Conservation (phyloP, 2,113 vertebrate species). For the Cyprinus carpio region DNA sequence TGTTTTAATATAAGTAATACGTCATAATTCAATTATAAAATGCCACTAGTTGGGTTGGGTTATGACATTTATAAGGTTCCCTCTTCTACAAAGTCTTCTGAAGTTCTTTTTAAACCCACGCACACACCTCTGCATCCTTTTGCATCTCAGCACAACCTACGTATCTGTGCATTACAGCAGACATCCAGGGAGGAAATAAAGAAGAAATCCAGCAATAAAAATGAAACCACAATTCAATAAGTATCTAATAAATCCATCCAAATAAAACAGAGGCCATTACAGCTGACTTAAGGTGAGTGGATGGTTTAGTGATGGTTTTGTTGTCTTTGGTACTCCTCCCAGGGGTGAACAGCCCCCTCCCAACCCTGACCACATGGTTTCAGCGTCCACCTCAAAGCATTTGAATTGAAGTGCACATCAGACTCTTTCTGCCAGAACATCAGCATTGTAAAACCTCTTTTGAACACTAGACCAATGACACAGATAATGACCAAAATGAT, state of each 20-base stretch:
- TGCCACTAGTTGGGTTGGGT: neutral
- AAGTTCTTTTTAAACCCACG: neutral
- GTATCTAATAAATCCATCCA: neutral
- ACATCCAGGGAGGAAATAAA: neutral
- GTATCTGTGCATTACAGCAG: neutral
- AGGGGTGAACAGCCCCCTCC: neutral
- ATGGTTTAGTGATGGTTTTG: constrained; percentile 36
- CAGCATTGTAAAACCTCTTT: neutral
- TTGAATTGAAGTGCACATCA: constrained; percentile 1
- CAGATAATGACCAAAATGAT: neutral
- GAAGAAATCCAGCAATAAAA: neutral
- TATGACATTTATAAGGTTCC: neutral
- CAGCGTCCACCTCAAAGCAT: neutral
- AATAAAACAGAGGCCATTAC: neutral
- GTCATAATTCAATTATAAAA: neutral
- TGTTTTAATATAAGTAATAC: neutral
- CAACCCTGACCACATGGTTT: constrained; percentile 29
- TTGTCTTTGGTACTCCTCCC: constrained; percentile 15
- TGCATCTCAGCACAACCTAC: neutral
- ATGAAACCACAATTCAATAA: constrained; percentile 3
- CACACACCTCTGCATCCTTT: neutral
- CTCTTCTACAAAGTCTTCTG: constrained; percentile 7
- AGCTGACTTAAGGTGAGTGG: too few relatives aligned
- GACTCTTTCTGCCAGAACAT: neutral
- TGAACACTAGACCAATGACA: neutral